Evolutionary conservation across 1,140 invertebrate genomes (phyloP), one percentile per base, ranked within the genome.

Genomic region (Wasmannia auropunctata): DNA sequence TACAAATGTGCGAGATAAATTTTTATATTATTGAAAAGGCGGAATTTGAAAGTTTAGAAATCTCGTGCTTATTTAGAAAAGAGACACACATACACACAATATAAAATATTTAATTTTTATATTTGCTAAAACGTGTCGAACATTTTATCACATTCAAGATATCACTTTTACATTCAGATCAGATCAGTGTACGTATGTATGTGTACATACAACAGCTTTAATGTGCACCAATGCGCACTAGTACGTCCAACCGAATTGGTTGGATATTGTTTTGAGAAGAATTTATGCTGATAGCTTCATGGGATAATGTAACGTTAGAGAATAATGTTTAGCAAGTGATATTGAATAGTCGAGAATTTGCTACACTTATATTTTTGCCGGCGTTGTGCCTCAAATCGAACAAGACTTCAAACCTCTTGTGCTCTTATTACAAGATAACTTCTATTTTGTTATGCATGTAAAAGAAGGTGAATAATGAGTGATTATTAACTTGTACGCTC

Each of bases 381-480:
- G 2, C 3, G 3, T n/a, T n/a, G 49, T 43, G 67, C 37, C 0
- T 72, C 5, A n/a, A 56, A 43, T 81, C 11, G 16, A 22, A 46
- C 19, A 28, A 80, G 22, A 58, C 8, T 22, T 54, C n/a, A 67
- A 5, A 67, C 16, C 46, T 72, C 14, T 10, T 46, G 25, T 83
- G 67, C 51, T 43, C 67, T 83, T 81, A 56, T 54, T 72, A 58
- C 4, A 72, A 58, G 1, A 70, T 81, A 80, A 65, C n/a, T 51
- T 72, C 49, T 81, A 72, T 81, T 58, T 81, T 58, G 6, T 81
- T 58, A 81, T 31, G 11, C 40, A 56, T 80, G 22, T 76, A 75
- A 58, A 74, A 56, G 10, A 63, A n/a, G n/a, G 3, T 58, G 8
- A 75, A 16, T n/a, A 43, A 70, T 70, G 49, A 16, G 16, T 0